Percentiles rank a stretch among this genome's conserved stretches.
Conservation (phyloP, 2,888 invertebrate species). For the Tridacna gigas region DNA sequence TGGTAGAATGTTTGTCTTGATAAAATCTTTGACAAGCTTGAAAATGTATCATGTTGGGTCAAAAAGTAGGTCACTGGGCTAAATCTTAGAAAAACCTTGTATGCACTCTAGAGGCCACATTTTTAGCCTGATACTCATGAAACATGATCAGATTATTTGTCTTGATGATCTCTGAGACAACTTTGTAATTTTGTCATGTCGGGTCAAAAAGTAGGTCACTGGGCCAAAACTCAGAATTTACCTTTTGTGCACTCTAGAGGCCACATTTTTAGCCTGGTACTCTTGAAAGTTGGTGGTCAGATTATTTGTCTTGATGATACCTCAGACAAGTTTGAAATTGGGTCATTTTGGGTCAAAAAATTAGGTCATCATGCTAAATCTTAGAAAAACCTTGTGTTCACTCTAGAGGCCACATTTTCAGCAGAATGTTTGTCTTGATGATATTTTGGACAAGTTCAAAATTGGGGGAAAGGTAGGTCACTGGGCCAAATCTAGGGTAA, state of each 20-base stretch:
- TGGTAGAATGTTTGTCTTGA: not conserved
- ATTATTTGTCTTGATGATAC: not conserved
- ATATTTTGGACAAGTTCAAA: not conserved
- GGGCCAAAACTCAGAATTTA: not conserved
- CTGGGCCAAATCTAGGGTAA: not conserved
- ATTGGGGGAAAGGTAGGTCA: not conserved
- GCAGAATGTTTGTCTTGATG: not conserved
- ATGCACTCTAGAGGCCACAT: not conserved
- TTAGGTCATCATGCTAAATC: not conserved
- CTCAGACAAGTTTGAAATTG: not conserved
- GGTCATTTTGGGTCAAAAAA: not conserved
- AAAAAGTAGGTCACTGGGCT: not conserved
- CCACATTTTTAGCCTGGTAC: not conserved
- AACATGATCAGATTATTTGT: not conserved
- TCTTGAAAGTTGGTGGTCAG: not conserved
- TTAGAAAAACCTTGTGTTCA: not conserved
- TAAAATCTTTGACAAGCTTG: not conserved
- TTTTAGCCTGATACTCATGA: not conserved
- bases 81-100: not conserved
- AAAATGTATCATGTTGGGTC: not conserved
- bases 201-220: slow-evolving; percentile 1
- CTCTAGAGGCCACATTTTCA: not conserved
- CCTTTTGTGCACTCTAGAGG: not conserved
- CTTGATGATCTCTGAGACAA: not conserved
- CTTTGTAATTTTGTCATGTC: not conserved